Base-by-base conservation (phyloP, 1,140 invertebrate species). In the Drosophila athabasca region DNA sequence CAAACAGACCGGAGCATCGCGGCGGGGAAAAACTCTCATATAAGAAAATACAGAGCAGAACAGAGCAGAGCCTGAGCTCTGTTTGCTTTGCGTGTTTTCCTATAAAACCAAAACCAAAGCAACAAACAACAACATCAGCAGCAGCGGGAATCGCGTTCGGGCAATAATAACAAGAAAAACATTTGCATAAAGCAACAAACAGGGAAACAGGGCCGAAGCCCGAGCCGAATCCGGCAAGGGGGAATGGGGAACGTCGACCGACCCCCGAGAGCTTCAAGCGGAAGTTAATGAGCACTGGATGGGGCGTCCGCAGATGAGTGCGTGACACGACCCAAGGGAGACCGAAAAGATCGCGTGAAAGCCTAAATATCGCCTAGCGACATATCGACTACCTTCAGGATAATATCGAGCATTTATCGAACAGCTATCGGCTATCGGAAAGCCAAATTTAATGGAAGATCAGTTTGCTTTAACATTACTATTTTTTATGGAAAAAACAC, bases 151-250 rank as follows among this genome's bases (percentile, higher is more conserved):
- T 69, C 68, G 67, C 76, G 66, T 54, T 53, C 77, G 45, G 55
- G 77, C 62, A 90, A 81, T 90, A 89, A 88, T 76, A 80, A 84
- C 73, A 89, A 84, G 76, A 89, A 81, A 79, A 90, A 79, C 75
- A 89, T 90, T 88, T 90, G 87, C 87, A 90, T 90, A 90, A 90
- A 85, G 75, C 81, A 85, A 90, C 78, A 85, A 89, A 85, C 78
- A 67, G 70, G 15, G 22, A 49, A 49, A n/a, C n/a, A 22, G 49
- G 60, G 58, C 29, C 55, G 53, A 49, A 44, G 49, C 35, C 31
- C 0, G 9, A 31, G 24, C 24, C 24, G 24, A 26, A 26, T 4
- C 24, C 17, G 24, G 51, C 22, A 19, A 11, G 24, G 24, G 17
- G 53, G 44, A 31, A 13, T 29, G 51, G 52, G 50, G 9, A 67